Conservation (phyloP, 1,140 invertebrate species). For the Cecropterus lyciades region DNA sequence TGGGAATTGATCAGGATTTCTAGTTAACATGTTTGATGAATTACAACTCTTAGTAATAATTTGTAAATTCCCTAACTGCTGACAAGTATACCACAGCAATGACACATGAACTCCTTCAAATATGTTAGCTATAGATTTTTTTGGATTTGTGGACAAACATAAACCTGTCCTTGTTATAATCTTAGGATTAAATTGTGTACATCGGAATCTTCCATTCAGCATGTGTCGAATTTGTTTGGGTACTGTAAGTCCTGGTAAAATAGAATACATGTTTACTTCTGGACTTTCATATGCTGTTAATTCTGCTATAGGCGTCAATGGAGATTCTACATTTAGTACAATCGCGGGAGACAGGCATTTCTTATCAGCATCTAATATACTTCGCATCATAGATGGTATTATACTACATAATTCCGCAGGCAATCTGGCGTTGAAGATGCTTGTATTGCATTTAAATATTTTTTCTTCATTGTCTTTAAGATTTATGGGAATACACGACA, state of each 20-base stretch:
- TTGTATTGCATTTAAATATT: conserved; percentile 64
- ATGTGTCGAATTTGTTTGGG: conserved; percentile 4
- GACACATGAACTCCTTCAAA: not conserved
- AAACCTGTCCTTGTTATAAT: not conserved
- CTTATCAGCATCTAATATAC: conserved; percentile 45
- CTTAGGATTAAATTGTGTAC: not conserved
- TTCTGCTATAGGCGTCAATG: conserved; percentile 50
- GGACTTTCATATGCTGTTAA: conserved; percentile 27
- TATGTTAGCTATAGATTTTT: not conserved
- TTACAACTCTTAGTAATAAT: not conserved
- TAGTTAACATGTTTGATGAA: not conserved
- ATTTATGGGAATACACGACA: conserved; percentile 47
- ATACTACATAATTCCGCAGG: conserved; percentile 70
- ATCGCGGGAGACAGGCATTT: conserved; percentile 23
- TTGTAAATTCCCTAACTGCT: too few relatives aligned
- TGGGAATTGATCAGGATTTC: not conserved
- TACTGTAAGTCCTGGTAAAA: not conserved
- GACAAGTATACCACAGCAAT: not conserved
- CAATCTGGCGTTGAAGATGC: conserved; percentile 59
- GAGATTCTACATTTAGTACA: conserved; percentile 36
- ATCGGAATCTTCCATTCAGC: conserved; percentile 12
- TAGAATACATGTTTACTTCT: conserved; percentile 10
- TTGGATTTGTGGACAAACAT: not conserved
- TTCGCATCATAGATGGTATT: conserved; percentile 58
- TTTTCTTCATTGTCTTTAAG: conserved; percentile 51